A percentile compares a stretch with the other conserved stretches of the same genome.
phyloP scores from a whole-genome alignment of 2,113 vertebrate species.

The Upupa epops region DNA sequence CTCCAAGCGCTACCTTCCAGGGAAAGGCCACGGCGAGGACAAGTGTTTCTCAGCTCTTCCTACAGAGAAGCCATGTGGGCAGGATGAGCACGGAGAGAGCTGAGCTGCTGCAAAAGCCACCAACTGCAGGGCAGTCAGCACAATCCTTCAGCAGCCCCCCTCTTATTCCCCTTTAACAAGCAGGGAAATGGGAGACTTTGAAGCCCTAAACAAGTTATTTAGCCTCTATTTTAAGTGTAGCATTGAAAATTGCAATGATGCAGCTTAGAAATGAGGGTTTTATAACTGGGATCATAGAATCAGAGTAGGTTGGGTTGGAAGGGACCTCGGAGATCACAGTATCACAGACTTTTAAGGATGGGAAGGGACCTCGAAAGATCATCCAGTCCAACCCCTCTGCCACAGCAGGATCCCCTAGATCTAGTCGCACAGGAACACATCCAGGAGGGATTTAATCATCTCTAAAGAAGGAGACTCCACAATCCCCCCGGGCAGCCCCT shows the following conservation, averaged over 20 bases:
- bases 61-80: accelerated
- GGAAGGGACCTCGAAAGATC: no score
- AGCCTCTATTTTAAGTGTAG: not conserved
- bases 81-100: not conserved
- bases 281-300: not conserved
- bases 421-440: no score
- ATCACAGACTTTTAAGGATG: no score
- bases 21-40: not conserved
- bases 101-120: not conserved
- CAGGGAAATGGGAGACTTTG: not conserved
- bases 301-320: no score
- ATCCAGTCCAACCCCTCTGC: no score
- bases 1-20: not conserved
- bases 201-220: not conserved
- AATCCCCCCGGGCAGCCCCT: no score
- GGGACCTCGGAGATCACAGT: no score
- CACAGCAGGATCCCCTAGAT: no score
- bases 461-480: no score
- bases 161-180: not conserved
- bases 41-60: not conserved
- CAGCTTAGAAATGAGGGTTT: not conserved
- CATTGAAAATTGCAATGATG: not conserved
- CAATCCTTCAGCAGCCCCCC: not conserved
- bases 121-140: not conserved
- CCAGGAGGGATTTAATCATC: no score